These are phyloP conservation scores for Eunapius fragilis DNA, from an alignment of 37 sponge, comb jelly and placozoan species.

Conservation along the genomic window DNA sequence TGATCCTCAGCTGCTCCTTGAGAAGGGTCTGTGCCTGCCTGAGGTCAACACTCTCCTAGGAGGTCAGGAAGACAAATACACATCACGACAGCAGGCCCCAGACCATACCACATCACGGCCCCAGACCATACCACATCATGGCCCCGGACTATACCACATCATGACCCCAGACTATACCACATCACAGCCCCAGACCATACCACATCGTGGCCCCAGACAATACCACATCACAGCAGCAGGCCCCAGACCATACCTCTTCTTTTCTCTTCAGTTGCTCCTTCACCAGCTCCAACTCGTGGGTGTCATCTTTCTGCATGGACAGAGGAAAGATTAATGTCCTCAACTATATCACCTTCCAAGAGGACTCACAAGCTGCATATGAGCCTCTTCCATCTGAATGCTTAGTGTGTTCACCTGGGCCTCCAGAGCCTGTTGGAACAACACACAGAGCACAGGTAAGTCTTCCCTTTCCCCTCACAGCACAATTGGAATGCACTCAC, in stretches of 20 bases:
- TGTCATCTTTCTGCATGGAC: not conserved
- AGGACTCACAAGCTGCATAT: slow-evolving; percentile 5
- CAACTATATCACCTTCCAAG: not conserved
- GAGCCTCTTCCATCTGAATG: slow-evolving; percentile 12
- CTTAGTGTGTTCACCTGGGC: slow-evolving; percentile 22
- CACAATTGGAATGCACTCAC: no score
- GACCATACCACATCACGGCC: slow-evolving; percentile 34
- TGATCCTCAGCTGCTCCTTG: not conserved
- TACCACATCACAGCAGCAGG: not conserved
- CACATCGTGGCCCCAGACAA: slow-evolving; percentile 9
- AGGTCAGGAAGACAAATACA: not conserved
- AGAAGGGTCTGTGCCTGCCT: not conserved
- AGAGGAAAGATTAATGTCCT: not conserved
- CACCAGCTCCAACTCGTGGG: slow-evolving; percentile 2
- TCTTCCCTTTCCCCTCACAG: no score
- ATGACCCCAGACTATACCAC: slow-evolving; percentile 17
- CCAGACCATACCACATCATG: slow-evolving; percentile 38
- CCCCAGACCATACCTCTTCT: slow-evolving; percentile 35
- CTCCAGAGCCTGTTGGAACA: slow-evolving; percentile 20
- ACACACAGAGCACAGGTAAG: no score
- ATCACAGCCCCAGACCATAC: slow-evolving; percentile 39
- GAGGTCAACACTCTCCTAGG: not conserved
- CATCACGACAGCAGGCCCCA: not conserved
- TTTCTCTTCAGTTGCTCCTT: slow-evolving; percentile 36
- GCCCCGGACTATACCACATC: slow-evolving; percentile 32